Percentiles rank a stretch among this genome's conserved stretches.
These are phyloP conservation scores for Andrena camellia DNA, from an alignment of 2,888 invertebrate species.

Conservation along the genomic window DNA sequence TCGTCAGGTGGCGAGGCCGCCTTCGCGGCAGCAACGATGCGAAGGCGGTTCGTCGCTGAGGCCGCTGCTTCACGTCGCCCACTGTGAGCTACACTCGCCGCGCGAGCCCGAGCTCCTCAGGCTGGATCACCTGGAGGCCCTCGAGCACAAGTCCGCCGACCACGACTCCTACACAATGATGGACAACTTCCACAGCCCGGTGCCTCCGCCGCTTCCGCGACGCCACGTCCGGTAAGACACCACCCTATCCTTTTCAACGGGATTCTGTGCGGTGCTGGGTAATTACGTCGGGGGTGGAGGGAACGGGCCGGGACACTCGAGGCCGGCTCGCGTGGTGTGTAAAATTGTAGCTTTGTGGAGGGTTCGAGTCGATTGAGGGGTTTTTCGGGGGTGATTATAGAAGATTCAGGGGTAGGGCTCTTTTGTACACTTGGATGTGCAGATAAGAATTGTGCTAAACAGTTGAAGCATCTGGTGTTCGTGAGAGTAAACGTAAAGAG, in stretches of 20 bases:
- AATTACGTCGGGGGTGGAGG: not conserved
- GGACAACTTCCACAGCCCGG: conserved; percentile 84
- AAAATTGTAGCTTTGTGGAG: too few relatives aligned
- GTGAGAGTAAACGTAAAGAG: too few relatives aligned
- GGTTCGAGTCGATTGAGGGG: too few relatives aligned
- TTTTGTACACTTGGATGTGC: too few relatives aligned
- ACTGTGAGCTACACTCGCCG: conserved; percentile 84
- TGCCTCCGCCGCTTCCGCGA: conserved; percentile 83
- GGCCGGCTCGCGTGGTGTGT: too few relatives aligned
- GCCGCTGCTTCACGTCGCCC: conserved; percentile 83
- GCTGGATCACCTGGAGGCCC: conserved; percentile 82
- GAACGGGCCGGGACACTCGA: too few relatives aligned
- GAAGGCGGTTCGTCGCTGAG: conserved; percentile 82
- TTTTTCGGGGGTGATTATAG: too few relatives aligned
- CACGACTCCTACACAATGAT: conserved; percentile 83
- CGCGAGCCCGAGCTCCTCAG: conserved; percentile 83
- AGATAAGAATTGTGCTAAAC: too few relatives aligned
- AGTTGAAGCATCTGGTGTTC: too few relatives aligned
- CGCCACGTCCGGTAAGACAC: conserved; percentile 83
- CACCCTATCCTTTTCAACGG: not conserved
- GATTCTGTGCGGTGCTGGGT: not conserved
- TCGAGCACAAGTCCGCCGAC: conserved; percentile 78
- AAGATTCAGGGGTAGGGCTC: too few relatives aligned
- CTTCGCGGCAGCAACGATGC: conserved; percentile 80
- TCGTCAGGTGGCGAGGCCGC: conserved; percentile 74